These are phyloP conservation scores for Ceratoteleas bidentatus DNA, from an alignment of 1,140 invertebrate species.

Conservation along the genomic window DNA sequence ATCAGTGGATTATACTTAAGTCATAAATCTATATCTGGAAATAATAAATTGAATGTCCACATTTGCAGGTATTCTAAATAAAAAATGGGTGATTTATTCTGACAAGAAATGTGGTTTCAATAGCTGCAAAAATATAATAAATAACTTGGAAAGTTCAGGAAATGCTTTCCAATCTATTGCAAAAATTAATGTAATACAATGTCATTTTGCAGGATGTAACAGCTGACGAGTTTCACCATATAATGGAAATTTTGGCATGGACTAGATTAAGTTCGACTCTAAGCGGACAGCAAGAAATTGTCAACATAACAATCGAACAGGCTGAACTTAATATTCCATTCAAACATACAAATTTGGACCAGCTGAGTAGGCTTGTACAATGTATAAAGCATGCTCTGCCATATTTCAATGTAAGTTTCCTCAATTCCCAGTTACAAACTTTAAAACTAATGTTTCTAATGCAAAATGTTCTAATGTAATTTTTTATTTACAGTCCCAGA, in stretches of 20 bases:
- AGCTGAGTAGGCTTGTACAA: slow-evolving; percentile 89
- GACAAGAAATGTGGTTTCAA: too few relatives aligned
- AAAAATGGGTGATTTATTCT: too few relatives aligned
- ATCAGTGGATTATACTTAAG: too few relatives aligned
- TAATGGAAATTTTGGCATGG: slow-evolving; percentile 92
- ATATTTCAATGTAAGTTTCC: slow-evolving; percentile 91
- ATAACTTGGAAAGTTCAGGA: too few relatives aligned
- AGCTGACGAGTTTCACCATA: slow-evolving; percentile 94
- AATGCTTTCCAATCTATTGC: too few relatives aligned
- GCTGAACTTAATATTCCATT: slow-evolving; percentile 89
- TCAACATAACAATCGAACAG: slow-evolving; percentile 91
- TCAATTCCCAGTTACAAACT: not conserved
- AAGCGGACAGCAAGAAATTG: slow-evolving; percentile 91
- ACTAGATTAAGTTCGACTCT: slow-evolving; percentile 91
- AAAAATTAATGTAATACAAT: too few relatives aligned
- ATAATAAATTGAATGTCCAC: too few relatives aligned
- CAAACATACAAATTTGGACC: slow-evolving; percentile 89
- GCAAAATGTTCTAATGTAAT: too few relatives aligned
- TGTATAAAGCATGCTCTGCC: slow-evolving; percentile 92
- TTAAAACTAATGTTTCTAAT: too few relatives aligned
- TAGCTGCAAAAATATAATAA: not conserved
- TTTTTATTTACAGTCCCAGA: slow-evolving; percentile 86
- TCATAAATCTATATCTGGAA: too few relatives aligned
- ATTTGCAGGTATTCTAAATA: too few relatives aligned
- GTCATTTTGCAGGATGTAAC: slow-evolving; percentile 92